Evolutionary conservation across 2,797 vertebrate genomes (phyloP).

Genomic region (Adrianichthys oophorus): DNA sequence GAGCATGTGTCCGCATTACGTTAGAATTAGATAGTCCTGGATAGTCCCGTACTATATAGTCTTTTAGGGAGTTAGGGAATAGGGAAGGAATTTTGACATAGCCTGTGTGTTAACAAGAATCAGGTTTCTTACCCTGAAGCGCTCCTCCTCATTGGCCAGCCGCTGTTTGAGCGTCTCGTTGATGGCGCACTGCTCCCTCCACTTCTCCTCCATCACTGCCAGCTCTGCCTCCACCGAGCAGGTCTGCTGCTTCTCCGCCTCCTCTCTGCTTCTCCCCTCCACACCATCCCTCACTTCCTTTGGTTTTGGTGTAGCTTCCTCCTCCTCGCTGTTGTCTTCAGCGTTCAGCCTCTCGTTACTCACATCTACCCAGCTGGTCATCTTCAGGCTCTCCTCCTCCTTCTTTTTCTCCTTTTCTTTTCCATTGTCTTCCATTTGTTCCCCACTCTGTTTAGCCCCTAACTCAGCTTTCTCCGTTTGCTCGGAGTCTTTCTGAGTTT

Average conservation of each 20-base stretch:
- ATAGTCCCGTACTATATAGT: too few species aligned
- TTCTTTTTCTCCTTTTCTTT: slow-evolving; percentile 35
- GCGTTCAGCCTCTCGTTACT: slow-evolving; percentile 36
- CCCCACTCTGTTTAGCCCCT: slow-evolving; percentile 22
- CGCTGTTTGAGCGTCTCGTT: slow-evolving; percentile 87
- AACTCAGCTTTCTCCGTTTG: slow-evolving; percentile 12
- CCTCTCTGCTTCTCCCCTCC: slow-evolving; percentile 32
- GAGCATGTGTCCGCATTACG: too few species aligned
- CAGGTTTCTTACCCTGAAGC: slow-evolving; percentile 80
- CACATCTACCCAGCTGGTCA: slow-evolving; percentile 71
- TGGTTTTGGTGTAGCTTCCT: slow-evolving; percentile 2
- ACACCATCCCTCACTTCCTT: not conserved
- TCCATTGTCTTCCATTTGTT: slow-evolving; percentile 9
- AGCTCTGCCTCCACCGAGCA: slow-evolving; percentile 88
- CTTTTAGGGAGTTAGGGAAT: too few species aligned
- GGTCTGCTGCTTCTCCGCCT: slow-evolving; percentile 83
- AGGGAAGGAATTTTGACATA: too few species aligned
- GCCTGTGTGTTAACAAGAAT: too few species aligned
- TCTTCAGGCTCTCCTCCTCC: slow-evolving; percentile 63
- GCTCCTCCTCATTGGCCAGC: slow-evolving; percentile 85
- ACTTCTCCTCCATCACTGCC: slow-evolving; percentile 92
- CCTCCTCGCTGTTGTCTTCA: slow-evolving; percentile 11
- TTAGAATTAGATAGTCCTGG: too few species aligned
- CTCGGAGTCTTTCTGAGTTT: slow-evolving; percentile 7
- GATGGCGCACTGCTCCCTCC: slow-evolving; percentile 92